Evolutionary conservation across 2,797 vertebrate genomes (phyloP), one percentile per base, ranked within the genome.

Genomic region (Pangasius djambal): DNA sequence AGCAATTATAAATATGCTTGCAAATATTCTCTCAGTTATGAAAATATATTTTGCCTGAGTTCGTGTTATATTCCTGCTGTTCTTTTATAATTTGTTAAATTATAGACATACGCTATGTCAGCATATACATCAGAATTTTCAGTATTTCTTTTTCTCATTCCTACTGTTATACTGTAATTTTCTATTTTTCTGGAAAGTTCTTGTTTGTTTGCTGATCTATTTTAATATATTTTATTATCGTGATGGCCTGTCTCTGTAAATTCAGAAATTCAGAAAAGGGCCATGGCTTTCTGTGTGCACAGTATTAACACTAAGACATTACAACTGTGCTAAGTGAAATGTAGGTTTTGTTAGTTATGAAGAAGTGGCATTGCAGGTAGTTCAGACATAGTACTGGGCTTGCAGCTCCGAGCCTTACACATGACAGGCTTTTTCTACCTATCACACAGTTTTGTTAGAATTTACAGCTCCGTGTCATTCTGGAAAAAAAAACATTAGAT

Each of bases 401-500:
- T 90, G 90, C 91, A 92, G 90, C 37, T 74, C 82, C 75, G 72
- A 89, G 88, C 4, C 6, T 75, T 52, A 86, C 57, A 63, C 9
- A 25, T 22, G 55, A 90, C 87, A 67, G 3, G 57, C 18, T 84
- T 89, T 86, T 90, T 89, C 90, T 92, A 91, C 92, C 91, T 59
- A 90, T 94, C 93, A 89, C 95, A 94, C 93, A 88, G 86, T 75
- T 94, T 92, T 92, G 95, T 95, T 92, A 96, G 91, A 96, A 94
- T 95, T 93, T 94, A 92, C 95, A 91, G 91, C 44, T 72, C 89
- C 95, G 96, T 89, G 93, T 96, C 93, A 83, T 92, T 70, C 50
- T 85, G 82, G 7, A 2, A 22, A 77, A 86, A 75, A 57, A 44
- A 18, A 40, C 18, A 28, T 34, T 22, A 31, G 55, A 59, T 63